phyloP scores from a whole-genome alignment of 53 echinoderm and acorn worm genomes.

The Zoroaster sp. region DNA sequence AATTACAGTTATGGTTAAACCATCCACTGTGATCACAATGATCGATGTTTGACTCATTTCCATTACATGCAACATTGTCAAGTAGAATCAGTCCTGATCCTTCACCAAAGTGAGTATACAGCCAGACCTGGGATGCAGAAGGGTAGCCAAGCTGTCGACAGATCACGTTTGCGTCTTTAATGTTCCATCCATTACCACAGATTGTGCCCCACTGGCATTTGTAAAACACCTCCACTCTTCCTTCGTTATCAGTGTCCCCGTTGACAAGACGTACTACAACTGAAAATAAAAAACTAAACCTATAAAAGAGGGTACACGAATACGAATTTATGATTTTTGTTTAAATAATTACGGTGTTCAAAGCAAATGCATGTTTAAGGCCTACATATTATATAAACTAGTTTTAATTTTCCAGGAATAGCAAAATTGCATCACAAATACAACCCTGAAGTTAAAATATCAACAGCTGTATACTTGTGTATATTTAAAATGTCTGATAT shows the following conservation, averaged over 20 bases:
- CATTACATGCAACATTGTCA: conserved; percentile 16
- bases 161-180: conserved; percentile 53
- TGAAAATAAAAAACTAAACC: too few species aligned
- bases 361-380: too few species aligned
- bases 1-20: conserved; percentile 19
- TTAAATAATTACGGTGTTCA: too few species aligned
- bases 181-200: conserved; percentile 45
- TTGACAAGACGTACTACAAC: conserved; percentile 46
- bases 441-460: too few species aligned
- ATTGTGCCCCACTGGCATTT: conserved; percentile 53
- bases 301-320: too few species aligned
- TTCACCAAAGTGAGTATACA: conserved; percentile 26
- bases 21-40: conserved; percentile 1
- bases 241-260: conserved; percentile 14
- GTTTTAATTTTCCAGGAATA: too few species aligned
- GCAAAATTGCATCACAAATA: too few species aligned
- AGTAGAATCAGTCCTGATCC: conserved; percentile 43
- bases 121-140: neutral
- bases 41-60: conserved; percentile 4
- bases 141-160: conserved; percentile 52
- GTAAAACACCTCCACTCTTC: conserved; percentile 47
- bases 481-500: too few species aligned
- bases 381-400: too few species aligned
- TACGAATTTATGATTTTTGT: too few species aligned
- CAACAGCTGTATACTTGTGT: too few species aligned